These are phyloP conservation scores for Petroica traversi DNA, from an alignment of 2,113 vertebrate species.

Conservation along the genomic window DNA sequence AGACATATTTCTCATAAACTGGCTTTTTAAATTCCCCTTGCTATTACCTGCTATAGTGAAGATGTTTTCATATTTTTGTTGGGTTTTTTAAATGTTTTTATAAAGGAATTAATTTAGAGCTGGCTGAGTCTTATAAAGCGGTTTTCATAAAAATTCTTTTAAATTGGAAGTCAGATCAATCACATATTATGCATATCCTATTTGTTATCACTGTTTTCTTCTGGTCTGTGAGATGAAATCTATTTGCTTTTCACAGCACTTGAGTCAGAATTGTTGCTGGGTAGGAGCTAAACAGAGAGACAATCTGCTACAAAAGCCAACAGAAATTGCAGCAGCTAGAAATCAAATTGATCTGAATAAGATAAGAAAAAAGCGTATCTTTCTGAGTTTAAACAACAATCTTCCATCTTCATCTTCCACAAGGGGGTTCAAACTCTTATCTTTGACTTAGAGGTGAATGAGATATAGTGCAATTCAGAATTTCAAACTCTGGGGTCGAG, in stretches of 20 bases:
- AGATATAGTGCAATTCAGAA: neutral
- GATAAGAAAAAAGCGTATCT: neutral
- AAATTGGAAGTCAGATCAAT: neutral
- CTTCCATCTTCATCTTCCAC: neutral
- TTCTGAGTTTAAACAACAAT: conserved; percentile 14
- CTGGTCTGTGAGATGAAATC: neutral
- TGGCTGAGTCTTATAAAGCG: neutral
- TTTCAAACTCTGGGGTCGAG: neutral
- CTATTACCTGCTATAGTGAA: neutral
- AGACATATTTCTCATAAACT: neutral
- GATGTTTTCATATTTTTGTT: neutral
- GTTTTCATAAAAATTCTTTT: neutral
- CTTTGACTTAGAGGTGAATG: neutral
- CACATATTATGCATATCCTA: neutral
- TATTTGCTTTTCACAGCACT: neutral
- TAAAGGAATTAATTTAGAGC: neutral
- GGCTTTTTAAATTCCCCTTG: neutral
- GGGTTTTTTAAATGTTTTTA: neutral
- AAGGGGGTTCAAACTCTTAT: neutral
- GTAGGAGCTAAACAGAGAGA: neutral
- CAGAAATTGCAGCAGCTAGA: neutral
- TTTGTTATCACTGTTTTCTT: neutral
- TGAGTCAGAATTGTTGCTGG: neutral
- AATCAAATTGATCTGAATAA: neutral
- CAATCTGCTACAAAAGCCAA: neutral